phyloP scores from a whole-genome alignment of 1,140 invertebrate genomes.

The Drosophila truncata region DNA sequence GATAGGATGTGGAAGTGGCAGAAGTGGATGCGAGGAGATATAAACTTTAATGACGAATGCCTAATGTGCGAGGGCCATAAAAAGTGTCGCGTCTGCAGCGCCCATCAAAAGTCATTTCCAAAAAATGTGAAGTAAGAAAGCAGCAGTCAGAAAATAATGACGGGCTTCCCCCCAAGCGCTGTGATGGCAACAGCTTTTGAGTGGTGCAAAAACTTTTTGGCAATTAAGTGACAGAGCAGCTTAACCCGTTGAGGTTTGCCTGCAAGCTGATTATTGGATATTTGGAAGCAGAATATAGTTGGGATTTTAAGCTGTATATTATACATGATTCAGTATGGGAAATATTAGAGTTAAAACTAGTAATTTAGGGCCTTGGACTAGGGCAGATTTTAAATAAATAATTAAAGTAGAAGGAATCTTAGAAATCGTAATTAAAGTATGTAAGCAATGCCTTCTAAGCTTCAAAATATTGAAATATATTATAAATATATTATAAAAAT shows the following conservation, averaged over 20 bases:
- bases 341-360: not conserved
- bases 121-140: constrained; percentile 45
- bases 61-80: constrained; percentile 61
- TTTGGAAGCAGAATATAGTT: not conserved
- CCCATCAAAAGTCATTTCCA: constrained; percentile 62
- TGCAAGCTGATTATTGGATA: not conserved
- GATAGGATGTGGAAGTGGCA: not conserved
- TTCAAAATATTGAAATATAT: not conserved
- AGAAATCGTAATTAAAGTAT: too few species aligned
- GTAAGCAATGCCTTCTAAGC: not conserved
- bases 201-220: constrained; percentile 58
- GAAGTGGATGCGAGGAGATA: constrained; percentile 13
- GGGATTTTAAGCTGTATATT: not conserved
- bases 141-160: constrained; percentile 9
- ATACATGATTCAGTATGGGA: not conserved
- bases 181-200: constrained; percentile 5
- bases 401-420: not conserved
- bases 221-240: constrained; percentile 47
- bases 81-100: constrained; percentile 70
- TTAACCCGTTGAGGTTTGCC: constrained; percentile 25
- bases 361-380: too few species aligned
- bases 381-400: not conserved
- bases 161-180: not conserved
- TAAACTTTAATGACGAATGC: constrained; percentile 64
- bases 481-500: not conserved